Base-by-base conservation (phyloP, 2,797 vertebrate genomes). In the Lemur catta region DNA sequence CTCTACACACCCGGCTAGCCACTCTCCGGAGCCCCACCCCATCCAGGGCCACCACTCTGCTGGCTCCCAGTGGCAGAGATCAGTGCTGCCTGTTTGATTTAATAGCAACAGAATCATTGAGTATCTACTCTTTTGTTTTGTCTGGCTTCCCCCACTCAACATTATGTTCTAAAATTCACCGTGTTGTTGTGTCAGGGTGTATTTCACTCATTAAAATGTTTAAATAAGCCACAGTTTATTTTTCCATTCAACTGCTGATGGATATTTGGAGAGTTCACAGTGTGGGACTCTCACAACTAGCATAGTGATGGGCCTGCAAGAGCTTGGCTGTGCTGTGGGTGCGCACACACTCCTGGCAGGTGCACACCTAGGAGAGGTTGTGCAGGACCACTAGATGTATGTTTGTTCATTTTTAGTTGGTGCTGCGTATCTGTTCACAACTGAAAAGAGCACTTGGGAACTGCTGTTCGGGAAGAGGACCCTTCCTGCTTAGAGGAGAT, bases 81-180 rank as follows among this genome's bases (percentile, higher is more conserved):
- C 12, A 0, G 10, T 1, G 1, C 3, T 28, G 24, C 30, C 46
- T 43, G 15, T 18, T 82, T 22, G 2, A 26, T 38, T 96, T 41
- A 24, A 8, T 14, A 4, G 2, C 10, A 50, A 4, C 28, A 18
- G 59, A 50, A 1, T 38, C 43, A 11, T 24, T 33, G 38, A 9
- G 12, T 14, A 0, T 0, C 7, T 9, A 7, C 35, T 35, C 7
- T 41, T 43, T n/a, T 38, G 30, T 30, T 8, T 24, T 17, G 0
- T 30, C 81, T 48, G 46, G 22, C 48, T 89, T 80, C 57, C 28
- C 46, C 69, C 46, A 0, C 67, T 82, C 71, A 20, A 3, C 26
- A 1, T 10, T 72, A n/a, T 28, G 17, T 12, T 26, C 46, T 33
- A 26, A 95, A 84, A 65, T 61, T 71, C 85, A 67, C 41, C 38